Conservation (phyloP, 30 jellyfish, hydroid and myxozoan species). For the Aurelia coerulea region DNA sequence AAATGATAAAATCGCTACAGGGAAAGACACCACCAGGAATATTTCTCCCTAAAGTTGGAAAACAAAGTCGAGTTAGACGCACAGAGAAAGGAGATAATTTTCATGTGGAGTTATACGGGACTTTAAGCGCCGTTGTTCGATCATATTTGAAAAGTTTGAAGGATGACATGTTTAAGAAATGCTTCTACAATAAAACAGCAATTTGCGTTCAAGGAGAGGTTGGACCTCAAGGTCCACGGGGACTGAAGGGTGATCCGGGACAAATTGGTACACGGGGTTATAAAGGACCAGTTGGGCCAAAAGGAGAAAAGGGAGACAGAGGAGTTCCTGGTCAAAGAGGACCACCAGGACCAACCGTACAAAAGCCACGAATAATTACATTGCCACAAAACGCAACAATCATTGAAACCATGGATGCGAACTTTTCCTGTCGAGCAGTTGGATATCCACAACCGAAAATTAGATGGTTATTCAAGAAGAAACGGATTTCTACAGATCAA, state of each 20-base stretch:
- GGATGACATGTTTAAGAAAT: conserved; percentile 13
- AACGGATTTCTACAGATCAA: not conserved
- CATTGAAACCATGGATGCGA: conserved; percentile 1
- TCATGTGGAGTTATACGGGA: not conserved
- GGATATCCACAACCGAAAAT: conserved; percentile 47
- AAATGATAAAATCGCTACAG: too few relatives aligned
- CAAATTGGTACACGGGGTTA: conserved; percentile 38
- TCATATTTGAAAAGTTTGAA: conserved; percentile 2
- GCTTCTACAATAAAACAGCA: conserved; percentile 34
- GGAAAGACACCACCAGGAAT: too few relatives aligned
- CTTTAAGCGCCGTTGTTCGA: not conserved
- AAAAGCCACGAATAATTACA: not conserved
- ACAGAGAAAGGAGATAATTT: not conserved
- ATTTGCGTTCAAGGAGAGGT: conserved; percentile 47
- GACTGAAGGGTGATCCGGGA: conserved; percentile 34
- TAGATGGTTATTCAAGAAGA: conserved; percentile 12
- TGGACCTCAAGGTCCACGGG: conserved; percentile 42
- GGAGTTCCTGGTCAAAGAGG: conserved; percentile 52
- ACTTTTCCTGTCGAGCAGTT: conserved; percentile 21
- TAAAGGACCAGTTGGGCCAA: conserved; percentile 21
- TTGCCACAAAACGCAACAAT: not conserved
- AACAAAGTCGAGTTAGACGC: not conserved
- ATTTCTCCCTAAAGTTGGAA: not conserved
- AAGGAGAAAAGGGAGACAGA: conserved; percentile 22
- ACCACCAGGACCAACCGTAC: conserved; percentile 58